Base-by-base conservation (phyloP, 92 coral and sea anemone genomes). In the Epizoanthus rinbou region DNA sequence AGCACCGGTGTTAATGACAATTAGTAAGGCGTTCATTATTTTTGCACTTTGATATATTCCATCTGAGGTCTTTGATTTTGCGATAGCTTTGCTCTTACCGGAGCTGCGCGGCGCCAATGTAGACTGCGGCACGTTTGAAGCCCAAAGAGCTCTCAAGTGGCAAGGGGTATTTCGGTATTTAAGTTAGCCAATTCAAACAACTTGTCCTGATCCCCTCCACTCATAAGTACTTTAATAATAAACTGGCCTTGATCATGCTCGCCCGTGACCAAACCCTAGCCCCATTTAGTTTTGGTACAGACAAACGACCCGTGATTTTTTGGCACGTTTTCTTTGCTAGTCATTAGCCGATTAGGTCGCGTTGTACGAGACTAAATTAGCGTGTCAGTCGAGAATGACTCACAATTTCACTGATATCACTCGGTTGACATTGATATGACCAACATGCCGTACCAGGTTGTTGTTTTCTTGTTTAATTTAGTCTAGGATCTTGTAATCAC, bases 1-100 rank as follows among this genome's bases (percentile, higher is more conserved):
- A 53, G 75, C 80, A 67, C 70, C 82, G 82, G 91, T 85, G 82
- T 88, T 73, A 80, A 79, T 80, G 82, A 88, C 89, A 88, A 85
- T 79, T 60, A 78, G 82, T 43, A 15, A 41, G 65, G 53, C 39
- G 58, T 15, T 41, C 71, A 43, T 60, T 78, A 39, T 18, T 66
- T 75, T 62, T 35, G 41, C 69, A 63, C 47, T 59, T 41, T 78
- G 81, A 59, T 58, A 58, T 59, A 76, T 76, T 76, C 69, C 56
- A 35, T 76, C 69, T 60, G 71, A 60, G 71, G 71, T 60, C 66
- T 60, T 22, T 62, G 80, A 78, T 78, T 78, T 19, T 18, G 50
- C 50, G 82, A 76, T 78, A 78, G 52, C 82, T 78, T 60, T 24
- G 53, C 41, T 13, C 41, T 78, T 28, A 43, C 43, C 71, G 2